Conservation (phyloP, 1,140 invertebrate genomes). For the Drosophila gunungcola region DNA sequence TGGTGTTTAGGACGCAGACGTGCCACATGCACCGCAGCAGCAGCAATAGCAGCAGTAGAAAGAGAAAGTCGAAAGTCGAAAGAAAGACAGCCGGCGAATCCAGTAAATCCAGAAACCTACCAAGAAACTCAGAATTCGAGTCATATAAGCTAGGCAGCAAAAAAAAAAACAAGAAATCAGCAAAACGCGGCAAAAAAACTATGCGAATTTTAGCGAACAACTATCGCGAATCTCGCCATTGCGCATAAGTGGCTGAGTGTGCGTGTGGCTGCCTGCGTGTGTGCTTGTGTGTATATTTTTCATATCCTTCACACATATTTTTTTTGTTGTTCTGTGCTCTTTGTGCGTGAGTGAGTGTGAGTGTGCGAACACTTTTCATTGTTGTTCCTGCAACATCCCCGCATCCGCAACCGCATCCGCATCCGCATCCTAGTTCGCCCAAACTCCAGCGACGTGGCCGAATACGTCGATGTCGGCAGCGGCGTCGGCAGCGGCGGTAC, state of each 20-base stretch:
- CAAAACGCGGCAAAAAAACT: slow-evolving; percentile 1
- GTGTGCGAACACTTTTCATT: slow-evolving; percentile 6
- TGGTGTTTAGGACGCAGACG: slow-evolving; percentile 74
- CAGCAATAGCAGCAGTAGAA: slow-evolving; percentile 17
- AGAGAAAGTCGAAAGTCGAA: neutral
- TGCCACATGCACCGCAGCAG: slow-evolving; percentile 61
- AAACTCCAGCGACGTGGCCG: slow-evolving; percentile 48
- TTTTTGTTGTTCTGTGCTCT: slow-evolving; percentile 10
- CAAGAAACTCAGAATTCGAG: neutral
- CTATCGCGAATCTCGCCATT: slow-evolving; percentile 12
- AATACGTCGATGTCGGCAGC: slow-evolving; percentile 49
- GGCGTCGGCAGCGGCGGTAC: slow-evolving; percentile 38
- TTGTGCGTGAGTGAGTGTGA: slow-evolving; percentile 5
- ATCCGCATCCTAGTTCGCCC: slow-evolving; percentile 1
- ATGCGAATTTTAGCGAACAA: neutral
- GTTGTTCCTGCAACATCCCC: slow-evolving; percentile 13
- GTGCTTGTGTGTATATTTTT: slow-evolving; percentile 31
- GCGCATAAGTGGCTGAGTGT: slow-evolving; percentile 30
- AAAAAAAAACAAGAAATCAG: neutral
- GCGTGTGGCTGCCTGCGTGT: slow-evolving; percentile 1
- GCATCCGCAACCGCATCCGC: neutral
- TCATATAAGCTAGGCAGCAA: no score
- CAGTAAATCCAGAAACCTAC: neutral
- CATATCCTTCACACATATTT: slow-evolving; percentile 13
- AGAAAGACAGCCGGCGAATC: slow-evolving; percentile 14